Percentiles rank a stretch among this genome's conserved stretches.
These are phyloP conservation scores for Drosophila austrosaltans DNA, from an alignment of 2,888 invertebrate genomes.

Conservation along the genomic window DNA sequence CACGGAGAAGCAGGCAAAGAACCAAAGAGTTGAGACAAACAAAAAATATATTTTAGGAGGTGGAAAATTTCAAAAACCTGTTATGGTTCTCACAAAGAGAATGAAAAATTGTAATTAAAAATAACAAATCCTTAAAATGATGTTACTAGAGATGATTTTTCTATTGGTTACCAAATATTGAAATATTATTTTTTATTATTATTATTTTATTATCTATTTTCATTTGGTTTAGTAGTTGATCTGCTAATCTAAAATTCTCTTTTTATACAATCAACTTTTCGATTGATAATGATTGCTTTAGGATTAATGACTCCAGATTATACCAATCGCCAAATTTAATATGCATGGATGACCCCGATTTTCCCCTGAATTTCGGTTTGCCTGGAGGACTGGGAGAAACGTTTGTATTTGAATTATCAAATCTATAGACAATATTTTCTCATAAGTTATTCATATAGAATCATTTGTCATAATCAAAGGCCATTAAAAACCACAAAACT, in stretches of 20 bases:
- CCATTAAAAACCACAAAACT: slow-evolving; percentile 38
- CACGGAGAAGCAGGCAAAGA: not conserved
- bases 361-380: not conserved
- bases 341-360: slow-evolving; percentile 5
- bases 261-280: too few species aligned
- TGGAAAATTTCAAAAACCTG: not conserved
- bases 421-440: not conserved
- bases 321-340: not conserved
- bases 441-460: slow-evolving; percentile 9
- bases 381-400: not conserved
- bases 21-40: not conserved
- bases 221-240: too few species aligned
- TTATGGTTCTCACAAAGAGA: slow-evolving; percentile 5
- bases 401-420: not conserved
- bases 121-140: not conserved
- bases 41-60: too few species aligned
- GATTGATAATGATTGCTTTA: too few species aligned
- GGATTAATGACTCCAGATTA: not conserved
- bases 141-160: too few species aligned
- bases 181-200: too few species aligned
- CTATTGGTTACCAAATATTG: too few species aligned
- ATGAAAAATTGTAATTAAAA: not conserved
- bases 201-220: too few species aligned
- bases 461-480: slow-evolving; percentile 47
- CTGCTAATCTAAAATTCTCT: too few species aligned